Evolutionary conservation across 2,888 invertebrate species (phyloP).

Genomic region (Chloroclystis v-ata): DNA sequence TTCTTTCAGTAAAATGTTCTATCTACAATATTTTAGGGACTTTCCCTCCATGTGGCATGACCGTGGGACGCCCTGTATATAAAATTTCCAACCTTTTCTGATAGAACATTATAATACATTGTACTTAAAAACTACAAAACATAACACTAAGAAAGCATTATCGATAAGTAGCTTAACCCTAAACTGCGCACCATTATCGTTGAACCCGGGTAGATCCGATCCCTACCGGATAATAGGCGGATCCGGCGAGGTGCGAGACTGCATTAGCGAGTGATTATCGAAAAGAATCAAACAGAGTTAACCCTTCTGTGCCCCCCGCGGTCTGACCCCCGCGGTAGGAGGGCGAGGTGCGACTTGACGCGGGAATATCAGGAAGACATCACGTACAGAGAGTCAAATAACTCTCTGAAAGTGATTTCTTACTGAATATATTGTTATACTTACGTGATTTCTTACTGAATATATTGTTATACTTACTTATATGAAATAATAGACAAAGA

Average conservation of each 20-base stretch:
- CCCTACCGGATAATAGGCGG: slow-evolving; percentile 3
- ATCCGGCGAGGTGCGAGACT: slow-evolving; percentile 33
- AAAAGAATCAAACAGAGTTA: slow-evolving; percentile 67
- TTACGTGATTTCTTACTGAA: too few species aligned
- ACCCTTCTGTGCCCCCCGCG: slow-evolving; percentile 45
- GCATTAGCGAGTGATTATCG: slow-evolving; percentile 70
- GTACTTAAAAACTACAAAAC: not conserved
- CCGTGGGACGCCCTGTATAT: too few species aligned
- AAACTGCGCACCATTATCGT: not conserved
- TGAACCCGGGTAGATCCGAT: not conserved
- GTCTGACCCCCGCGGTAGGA: slow-evolving; percentile 38
- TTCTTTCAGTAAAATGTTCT: too few species aligned
- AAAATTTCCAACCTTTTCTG: too few species aligned
- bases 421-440: not conserved
- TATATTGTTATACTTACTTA: not conserved
- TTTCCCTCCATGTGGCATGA: too few species aligned
- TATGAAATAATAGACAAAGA: too few species aligned
- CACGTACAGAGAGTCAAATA: not conserved
- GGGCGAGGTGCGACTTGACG: slow-evolving; percentile 18
- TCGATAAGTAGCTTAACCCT: not conserved
- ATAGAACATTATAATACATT: too few species aligned
- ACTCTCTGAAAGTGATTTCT: too few species aligned
- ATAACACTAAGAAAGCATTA: not conserved
- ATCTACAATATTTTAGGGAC: too few species aligned
- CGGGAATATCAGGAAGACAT: not conserved